Evolutionary conservation across 2,888 invertebrate genomes (phyloP), one percentile per base, ranked within the genome.

Genomic region (Drosophila hawaiiensis): DNA sequence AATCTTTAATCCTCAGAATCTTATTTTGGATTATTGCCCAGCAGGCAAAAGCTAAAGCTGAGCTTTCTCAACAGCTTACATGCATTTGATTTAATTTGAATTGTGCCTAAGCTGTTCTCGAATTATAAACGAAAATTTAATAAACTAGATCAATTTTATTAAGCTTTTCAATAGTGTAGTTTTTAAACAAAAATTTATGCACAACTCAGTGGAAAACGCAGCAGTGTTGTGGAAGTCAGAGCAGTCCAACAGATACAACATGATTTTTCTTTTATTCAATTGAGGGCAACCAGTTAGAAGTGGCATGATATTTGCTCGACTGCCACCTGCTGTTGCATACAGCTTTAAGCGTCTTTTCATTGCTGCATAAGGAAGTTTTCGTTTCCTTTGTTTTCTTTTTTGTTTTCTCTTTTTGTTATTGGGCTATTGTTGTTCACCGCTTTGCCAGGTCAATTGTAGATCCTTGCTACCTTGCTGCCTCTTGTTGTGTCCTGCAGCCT

Each of bases 341-440:
- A 6, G 43, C 89, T 80, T 19, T 49, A 64, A n/a, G 22, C 65
- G 67, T 84, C 73, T 68, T 80, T 87, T 65, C 71, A 74, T 37
- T 59, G 67, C 50, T 79, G 14, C 14, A 35, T 4, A 12, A 33
- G 12, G 33, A 33, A 19, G 0, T 43, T 43, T 43, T 43, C 22
- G 1, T 43, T 12, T 43, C 43, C n/a, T 43, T 58, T 82, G 71
- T 0, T 76, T 61, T 12, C 9, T 16, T n/a, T 3, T n/a, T 65
- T 54, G 37, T 41, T 67, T 35, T 35, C 35, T 14, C 35, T 35
- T 35, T 35, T 14, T 14, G 35, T 14, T 28, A 28, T 28, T 28
- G 2, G 35, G 2, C 19, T 39, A 47, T 47, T 69, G 33, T 50
- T 53, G 60, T 65, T 80, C 72, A 71, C 73, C 77, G 75, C 60